Percentiles rank a stretch among this genome's conserved stretches.
Conservation (phyloP, 2,113 vertebrate genomes). For the Dascyllus trimaculatus region DNA sequence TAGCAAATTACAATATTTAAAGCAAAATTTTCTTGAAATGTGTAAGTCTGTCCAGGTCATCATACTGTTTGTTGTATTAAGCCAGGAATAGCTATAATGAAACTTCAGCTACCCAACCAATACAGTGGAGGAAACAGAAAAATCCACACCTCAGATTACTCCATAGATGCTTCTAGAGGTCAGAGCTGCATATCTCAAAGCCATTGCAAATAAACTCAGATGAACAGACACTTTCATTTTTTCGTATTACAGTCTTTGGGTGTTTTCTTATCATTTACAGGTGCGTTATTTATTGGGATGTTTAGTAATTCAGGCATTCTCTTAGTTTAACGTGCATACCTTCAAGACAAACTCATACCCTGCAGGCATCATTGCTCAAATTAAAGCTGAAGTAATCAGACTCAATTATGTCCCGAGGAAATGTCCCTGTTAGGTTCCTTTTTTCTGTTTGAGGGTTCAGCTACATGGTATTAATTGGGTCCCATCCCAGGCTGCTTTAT, state of each 20-base stretch:
- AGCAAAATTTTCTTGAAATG: no score
- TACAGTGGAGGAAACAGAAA: neutral
- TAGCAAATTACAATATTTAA: no score
- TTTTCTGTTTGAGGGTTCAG: slow-evolving; percentile 81
- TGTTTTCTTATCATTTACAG: slow-evolving; percentile 32
- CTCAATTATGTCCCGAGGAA: slow-evolving; percentile 83
- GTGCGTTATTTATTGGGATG: slow-evolving; percentile 14
- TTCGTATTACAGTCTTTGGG: neutral
- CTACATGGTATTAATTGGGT: slow-evolving; percentile 90
- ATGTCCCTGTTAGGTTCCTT: slow-evolving; percentile 81
- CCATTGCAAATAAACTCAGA: neutral
- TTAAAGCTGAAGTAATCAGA: slow-evolving; percentile 87
- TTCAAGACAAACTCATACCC: slow-evolving; percentile 63
- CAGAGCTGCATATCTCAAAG: no score
- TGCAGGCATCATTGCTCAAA: slow-evolving; percentile 81
- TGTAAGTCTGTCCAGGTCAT: no score
- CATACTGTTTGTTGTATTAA: no score
- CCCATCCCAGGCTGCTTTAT: slow-evolving; percentile 85
- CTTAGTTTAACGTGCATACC: slow-evolving; percentile 7
- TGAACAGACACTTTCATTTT: neutral
- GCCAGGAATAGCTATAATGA: no score
- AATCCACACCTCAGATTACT: neutral
- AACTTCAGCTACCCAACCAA: no score
- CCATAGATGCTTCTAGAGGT: no score
- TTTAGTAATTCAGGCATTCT: slow-evolving; percentile 6